Conservation (phyloP, 2,113 vertebrate species). For the Lichenostomus cassidix region DNA sequence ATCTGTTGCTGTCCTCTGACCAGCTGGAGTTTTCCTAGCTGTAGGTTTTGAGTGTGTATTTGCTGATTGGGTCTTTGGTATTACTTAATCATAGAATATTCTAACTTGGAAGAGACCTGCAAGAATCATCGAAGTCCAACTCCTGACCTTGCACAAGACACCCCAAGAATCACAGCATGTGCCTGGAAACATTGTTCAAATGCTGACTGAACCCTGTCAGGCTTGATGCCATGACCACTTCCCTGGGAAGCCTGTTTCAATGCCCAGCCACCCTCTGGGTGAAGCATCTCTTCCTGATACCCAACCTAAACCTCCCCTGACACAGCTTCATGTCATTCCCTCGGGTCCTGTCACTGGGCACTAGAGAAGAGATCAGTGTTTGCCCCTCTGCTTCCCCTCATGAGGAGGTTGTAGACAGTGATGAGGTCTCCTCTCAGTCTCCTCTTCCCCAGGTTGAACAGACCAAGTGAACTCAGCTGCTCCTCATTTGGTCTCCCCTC, state of each 20-base stretch:
- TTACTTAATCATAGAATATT: not conserved
- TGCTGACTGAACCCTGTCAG: not conserved
- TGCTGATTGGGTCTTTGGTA: not conserved
- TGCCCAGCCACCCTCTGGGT: accelerated
- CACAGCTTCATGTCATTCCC: not conserved
- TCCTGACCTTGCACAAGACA: not conserved
- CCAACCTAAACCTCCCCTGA: not conserved
- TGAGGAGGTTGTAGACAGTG: not conserved
- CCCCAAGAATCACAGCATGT: not conserved
- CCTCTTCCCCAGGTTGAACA: not conserved
- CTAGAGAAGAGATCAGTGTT: not conserved
- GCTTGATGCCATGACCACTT: not conserved
- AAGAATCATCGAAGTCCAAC: not conserved
- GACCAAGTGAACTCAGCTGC: not conserved
- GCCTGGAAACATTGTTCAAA: not conserved
- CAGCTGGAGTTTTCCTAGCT: not conserved
- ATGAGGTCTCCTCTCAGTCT: not conserved
- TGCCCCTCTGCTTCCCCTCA: not conserved
- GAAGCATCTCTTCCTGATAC: not conserved
- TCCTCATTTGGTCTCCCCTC: accelerated
- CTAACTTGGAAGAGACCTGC: not conserved
- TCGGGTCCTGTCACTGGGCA: not conserved
- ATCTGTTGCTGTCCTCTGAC: not conserved
- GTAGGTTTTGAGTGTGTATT: not conserved
- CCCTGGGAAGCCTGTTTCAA: not conserved